Evolutionary conservation across 1,140 invertebrate genomes (phyloP), one percentile per base, ranked within the genome.

Genomic region (Pentalonia nigronervosa): DNA sequence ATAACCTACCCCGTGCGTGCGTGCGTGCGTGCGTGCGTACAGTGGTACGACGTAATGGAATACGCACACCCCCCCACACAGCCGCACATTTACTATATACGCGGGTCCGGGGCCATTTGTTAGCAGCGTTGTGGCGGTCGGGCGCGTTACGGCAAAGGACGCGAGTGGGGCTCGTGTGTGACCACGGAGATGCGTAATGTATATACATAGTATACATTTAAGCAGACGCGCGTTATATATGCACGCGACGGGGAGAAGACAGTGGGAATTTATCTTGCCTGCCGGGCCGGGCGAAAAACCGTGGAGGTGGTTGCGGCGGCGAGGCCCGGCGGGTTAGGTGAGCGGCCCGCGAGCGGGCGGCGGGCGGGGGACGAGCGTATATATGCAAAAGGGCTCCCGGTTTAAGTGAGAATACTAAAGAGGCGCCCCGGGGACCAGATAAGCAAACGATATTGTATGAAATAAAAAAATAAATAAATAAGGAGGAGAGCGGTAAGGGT

Each of bases 331-430:
- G n/a, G n/a, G n/a, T n/a, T n/a, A n/a, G n/a, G n/a, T n/a, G n/a
- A n/a, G n/a, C n/a, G n/a, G n/a, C n/a, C n/a, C n/a, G n/a, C n/a
- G n/a, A n/a, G n/a, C n/a, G n/a, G n/a, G n/a, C n/a, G 41, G 41
- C 41, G 41, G 41, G 41, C 41, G 41, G 41, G 41, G 41, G 41
- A 41, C 41, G 41, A 41, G 41, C 7, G 48, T 23, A 34, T 92
- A 90, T 90, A 92, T 92, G 91, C 76, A 93, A 93, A 93, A 93
- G 34, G 91, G 91, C 81, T 93, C 36, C 81, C 91, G 91, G 91
- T 93, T 93, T 93, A 93, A 93, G 91, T 93, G 91, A 93, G 91
- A 93, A 93, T 93, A 93, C 91, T 93, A 93, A 93, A 93, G 91
- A 86, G 48, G 91, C 91, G 91, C 91, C 91, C 91, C 91, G 76